Evolutionary conservation across 1,140 invertebrate species (phyloP).

Genomic region (Drosophila dunni): DNA sequence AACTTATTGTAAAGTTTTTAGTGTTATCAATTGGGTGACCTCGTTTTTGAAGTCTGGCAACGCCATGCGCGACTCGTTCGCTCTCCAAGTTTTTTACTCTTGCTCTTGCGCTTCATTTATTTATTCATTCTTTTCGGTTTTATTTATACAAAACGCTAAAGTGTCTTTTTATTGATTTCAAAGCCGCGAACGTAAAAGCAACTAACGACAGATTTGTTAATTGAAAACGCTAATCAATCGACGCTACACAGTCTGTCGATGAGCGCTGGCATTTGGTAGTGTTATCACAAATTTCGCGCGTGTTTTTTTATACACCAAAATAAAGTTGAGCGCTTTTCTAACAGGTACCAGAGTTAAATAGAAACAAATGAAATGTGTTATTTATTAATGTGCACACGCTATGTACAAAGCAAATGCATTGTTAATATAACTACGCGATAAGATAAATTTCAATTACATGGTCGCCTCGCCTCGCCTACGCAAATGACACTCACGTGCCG

Average conservation of each 20-base stretch:
- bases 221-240: constrained; percentile 74
- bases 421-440: constrained; percentile 29
- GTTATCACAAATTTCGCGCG: constrained; percentile 61
- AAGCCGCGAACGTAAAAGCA: constrained; percentile 35
- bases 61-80: constrained; percentile 32
- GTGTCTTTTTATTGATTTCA: constrained; percentile 61
- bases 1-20: constrained; percentile 4
- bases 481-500: constrained; percentile 50
- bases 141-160: constrained; percentile 67
- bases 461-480: neutral
- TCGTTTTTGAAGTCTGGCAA: constrained; percentile 55
- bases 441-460: constrained; percentile 59
- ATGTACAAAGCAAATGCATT: constrained; percentile 8
- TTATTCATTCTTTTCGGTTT: constrained; percentile 61
- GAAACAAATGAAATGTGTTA: neutral
- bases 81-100: constrained; percentile 33
- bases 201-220: constrained; percentile 55
- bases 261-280: constrained; percentile 46
- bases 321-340: constrained; percentile 26
- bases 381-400: constrained; percentile 12
- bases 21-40: constrained; percentile 23
- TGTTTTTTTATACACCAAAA: constrained; percentile 30
- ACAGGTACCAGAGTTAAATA: constrained; percentile 37
- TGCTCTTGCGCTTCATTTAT: constrained; percentile 58
- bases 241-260: constrained; percentile 41